These are phyloP conservation scores for Hippasteria phrygiana DNA, from an alignment of 53 echinoderm and acorn worm genomes.

Conservation along the genomic window DNA sequence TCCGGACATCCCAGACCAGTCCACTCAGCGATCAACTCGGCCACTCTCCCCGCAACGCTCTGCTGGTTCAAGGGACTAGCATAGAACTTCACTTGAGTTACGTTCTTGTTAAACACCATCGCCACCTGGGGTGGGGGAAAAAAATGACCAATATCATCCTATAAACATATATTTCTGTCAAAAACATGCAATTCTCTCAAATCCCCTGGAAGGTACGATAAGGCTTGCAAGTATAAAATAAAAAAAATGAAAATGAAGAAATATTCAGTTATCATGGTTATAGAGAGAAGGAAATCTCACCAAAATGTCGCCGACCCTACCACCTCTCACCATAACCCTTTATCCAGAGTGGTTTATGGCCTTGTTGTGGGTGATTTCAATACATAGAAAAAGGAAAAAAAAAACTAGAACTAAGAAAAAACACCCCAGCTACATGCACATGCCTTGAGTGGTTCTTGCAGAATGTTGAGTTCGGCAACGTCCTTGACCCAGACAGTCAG, in stretches of 20 bases:
- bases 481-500: slow-evolving; percentile 67
- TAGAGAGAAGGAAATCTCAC: too few relatives aligned
- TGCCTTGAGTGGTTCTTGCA: slow-evolving; percentile 68
- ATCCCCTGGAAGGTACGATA: too few relatives aligned
- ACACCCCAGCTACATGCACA: neutral
- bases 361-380: too few relatives aligned
- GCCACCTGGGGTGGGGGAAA: slow-evolving; percentile 36
- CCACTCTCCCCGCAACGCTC: slow-evolving; percentile 43
- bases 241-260: too few relatives aligned
- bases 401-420: slow-evolving; percentile 1
- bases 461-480: slow-evolving; percentile 63
- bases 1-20: slow-evolving; percentile 50
- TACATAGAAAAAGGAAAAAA: neutral
- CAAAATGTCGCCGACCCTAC: too few relatives aligned
- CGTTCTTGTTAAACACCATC: slow-evolving; percentile 71
- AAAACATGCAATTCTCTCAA: too few relatives aligned
- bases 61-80: slow-evolving; percentile 43
- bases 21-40: slow-evolving; percentile 48
- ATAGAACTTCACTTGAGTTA: slow-evolving; percentile 71
- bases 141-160: too few relatives aligned
- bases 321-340: too few relatives aligned
- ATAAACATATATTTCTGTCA: too few relatives aligned
- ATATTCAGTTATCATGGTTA: too few relatives aligned
- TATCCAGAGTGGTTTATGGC: too few relatives aligned
- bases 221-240: too few relatives aligned